These are phyloP conservation scores for Macaca fascicularis DNA, from an alignment of 2,113 vertebrate species.

Conservation along the genomic window DNA sequence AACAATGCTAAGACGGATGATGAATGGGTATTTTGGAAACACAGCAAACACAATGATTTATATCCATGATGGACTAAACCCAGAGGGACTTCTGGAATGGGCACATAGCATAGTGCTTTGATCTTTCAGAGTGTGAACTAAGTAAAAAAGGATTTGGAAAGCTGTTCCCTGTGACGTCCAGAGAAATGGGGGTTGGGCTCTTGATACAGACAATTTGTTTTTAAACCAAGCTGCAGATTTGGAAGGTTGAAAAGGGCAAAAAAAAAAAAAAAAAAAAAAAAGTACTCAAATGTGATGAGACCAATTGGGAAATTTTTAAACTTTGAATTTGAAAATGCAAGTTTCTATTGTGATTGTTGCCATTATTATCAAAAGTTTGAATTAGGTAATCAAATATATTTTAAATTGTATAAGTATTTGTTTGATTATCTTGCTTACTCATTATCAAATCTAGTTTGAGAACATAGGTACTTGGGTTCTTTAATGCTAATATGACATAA, in stretches of 20 bases:
- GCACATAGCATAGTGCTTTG: constrained; percentile 38
- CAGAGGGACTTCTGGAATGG: constrained; percentile 37
- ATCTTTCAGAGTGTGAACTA: constrained; percentile 58
- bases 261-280: constrained; percentile 7
- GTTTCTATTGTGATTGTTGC: neutral
- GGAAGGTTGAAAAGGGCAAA: constrained; percentile 42
- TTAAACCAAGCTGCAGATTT: constrained; percentile 18
- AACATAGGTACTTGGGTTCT: neutral
- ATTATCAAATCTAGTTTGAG: neutral
- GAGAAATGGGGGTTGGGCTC: constrained; percentile 16
- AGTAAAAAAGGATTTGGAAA: constrained; percentile 69
- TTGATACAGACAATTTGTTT: constrained; percentile 50
- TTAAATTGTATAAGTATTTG: neutral
- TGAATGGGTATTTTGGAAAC: constrained; percentile 48
- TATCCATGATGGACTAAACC: constrained; percentile 48
- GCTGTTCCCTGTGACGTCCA: constrained; percentile 43
- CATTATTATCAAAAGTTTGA: neutral
- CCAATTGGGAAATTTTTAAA: neutral
- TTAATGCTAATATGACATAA: neutral
- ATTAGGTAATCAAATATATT: neutral
- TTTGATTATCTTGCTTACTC: neutral
- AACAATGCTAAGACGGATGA: constrained; percentile 21
- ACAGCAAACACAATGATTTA: constrained; percentile 61
- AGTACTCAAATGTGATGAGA: neutral
- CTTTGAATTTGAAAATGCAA: neutral